Evolutionary conservation across 2,888 invertebrate genomes (phyloP), one percentile per base, ranked within the genome.

Genomic region (Synergus gifuensis): DNA sequence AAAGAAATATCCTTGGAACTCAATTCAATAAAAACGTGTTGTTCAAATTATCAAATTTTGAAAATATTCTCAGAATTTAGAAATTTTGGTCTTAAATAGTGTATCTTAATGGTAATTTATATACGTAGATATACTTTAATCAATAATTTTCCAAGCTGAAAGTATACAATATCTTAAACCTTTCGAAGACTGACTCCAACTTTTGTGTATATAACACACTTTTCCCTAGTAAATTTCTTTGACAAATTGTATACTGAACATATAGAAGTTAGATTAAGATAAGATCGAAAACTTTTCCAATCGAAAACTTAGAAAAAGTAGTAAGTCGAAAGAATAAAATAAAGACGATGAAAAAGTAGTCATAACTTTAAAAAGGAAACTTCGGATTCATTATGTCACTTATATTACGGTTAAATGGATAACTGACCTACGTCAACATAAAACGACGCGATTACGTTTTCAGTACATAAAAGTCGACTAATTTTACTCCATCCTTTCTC

Each of bases 341-440:
- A 18, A 62, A 54, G n/a, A 11, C 3, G 28, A 28, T 28, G 28
- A 28, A 28, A 28, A 28, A 28, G 28, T 28, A 28, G 28, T 28
- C 28, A 28, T 28, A 28, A 28, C 28, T 28, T 28, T 28, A 63
- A 63, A n/a, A 2, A n/a, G 7, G 54, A 54, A n/a, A 14, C 4
- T 54, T n/a, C 36, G 28, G 63, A 18, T 66, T 40, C 9, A 18
- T 66, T 64, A 67, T 46, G 67, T 67, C 67, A 67, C 44, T 46
- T 67, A 46, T 22, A 18, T 18, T 18, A 44, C 46, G 44, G 76
- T 67, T 79, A 81, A 82, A 78, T 79, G 83, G 83, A 83, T 84
- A 86, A 86, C 85, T 82, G 85, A 85, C 82, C 85, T 85, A 85
- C 86, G 86, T 85, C 85, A 85, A 80, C 79, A 78, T 79, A 81